A percentile compares a stretch with the other conserved stretches of the same genome.
Conservation (phyloP, 92 coral and sea anemone genomes). For the Siderastrea siderea region DNA sequence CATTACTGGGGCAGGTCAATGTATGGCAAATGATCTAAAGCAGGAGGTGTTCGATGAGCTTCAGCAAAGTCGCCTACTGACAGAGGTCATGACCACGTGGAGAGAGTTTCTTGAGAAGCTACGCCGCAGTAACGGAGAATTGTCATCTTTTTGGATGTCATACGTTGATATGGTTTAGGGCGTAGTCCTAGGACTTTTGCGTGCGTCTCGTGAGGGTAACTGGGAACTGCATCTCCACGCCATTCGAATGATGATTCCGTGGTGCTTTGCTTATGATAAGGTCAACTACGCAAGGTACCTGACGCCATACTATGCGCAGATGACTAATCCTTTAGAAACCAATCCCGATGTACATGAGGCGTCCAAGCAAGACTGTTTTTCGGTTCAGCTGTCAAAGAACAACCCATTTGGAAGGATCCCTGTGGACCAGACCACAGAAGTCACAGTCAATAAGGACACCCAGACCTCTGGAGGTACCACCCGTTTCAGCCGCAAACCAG, state of each 20-base stretch:
- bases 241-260: slow-evolving; percentile 56
- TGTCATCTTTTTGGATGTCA: too few relatives aligned
- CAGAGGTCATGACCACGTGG: too few relatives aligned
- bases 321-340: slow-evolving; percentile 53
- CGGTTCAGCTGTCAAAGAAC: slow-evolving; percentile 28
- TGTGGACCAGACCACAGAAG: slow-evolving; percentile 58
- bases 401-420: slow-evolving; percentile 53
- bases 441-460: slow-evolving; percentile 40
- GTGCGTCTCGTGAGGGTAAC: slow-evolving; percentile 64
- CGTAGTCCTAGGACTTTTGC: slow-evolving; percentile 45
- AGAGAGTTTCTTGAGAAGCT: too few relatives aligned
- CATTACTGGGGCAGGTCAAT: too few relatives aligned
- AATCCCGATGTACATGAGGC: slow-evolving; percentile 52
- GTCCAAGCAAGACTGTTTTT: slow-evolving; percentile 28
- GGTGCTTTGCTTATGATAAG: slow-evolving; percentile 69
- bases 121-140: too few relatives aligned
- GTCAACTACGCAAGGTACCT: slow-evolving; percentile 53
- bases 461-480: slow-evolving; percentile 22
- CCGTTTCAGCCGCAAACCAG: slow-evolving; percentile 1
- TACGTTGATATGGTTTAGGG: too few relatives aligned
- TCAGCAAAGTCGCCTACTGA: too few relatives aligned
- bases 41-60: too few relatives aligned
- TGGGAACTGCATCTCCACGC: slow-evolving; percentile 71
- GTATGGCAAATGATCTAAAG: too few relatives aligned
- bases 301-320: slow-evolving; percentile 57